phyloP scores from a whole-genome alignment of 2,888 invertebrate genomes.

The Tachina grossa region DNA sequence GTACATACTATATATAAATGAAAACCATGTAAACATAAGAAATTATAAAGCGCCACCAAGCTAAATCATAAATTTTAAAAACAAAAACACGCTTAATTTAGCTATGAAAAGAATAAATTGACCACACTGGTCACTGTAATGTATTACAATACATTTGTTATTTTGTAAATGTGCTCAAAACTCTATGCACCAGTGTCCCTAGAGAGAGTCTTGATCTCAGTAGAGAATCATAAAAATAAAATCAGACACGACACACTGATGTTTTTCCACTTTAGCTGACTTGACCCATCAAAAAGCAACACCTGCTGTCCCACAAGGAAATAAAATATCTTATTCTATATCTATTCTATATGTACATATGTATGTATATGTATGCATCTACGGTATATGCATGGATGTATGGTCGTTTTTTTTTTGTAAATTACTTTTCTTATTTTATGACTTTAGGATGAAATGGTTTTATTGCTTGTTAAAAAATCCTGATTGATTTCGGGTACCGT shows the following conservation, averaged over 20 bases:
- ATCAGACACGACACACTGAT: slow-evolving; percentile 56
- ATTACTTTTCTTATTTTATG: slow-evolving; percentile 12
- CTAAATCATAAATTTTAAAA: too few species aligned
- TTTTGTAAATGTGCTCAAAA: slow-evolving; percentile 5
- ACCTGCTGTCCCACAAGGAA: slow-evolving; percentile 14
- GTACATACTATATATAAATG: too few species aligned
- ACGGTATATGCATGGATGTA: not conserved
- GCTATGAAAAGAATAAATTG: not conserved
- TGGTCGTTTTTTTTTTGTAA: not conserved
- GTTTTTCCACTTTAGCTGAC: not conserved
- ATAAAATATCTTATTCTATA: slow-evolving; percentile 8
- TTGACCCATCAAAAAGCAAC: slow-evolving; percentile 22
- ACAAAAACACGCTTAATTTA: too few species aligned
- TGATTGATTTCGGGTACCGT: slow-evolving; percentile 5
- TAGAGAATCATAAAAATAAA: slow-evolving; percentile 46
- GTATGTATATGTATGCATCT: not conserved
- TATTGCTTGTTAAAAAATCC: slow-evolving; percentile 6
- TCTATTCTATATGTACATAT: not conserved
- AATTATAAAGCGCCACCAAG: too few species aligned
- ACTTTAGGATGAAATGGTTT: slow-evolving; percentile 33
- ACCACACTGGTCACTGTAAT: too few species aligned
- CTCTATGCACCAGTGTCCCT: slow-evolving; percentile 19
- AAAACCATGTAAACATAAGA: too few species aligned
- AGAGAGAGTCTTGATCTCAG: slow-evolving; percentile 41
- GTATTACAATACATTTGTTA: not conserved